Base-by-base conservation (phyloP, 1,140 invertebrate genomes). In the Globodera rostochiensis region DNA sequence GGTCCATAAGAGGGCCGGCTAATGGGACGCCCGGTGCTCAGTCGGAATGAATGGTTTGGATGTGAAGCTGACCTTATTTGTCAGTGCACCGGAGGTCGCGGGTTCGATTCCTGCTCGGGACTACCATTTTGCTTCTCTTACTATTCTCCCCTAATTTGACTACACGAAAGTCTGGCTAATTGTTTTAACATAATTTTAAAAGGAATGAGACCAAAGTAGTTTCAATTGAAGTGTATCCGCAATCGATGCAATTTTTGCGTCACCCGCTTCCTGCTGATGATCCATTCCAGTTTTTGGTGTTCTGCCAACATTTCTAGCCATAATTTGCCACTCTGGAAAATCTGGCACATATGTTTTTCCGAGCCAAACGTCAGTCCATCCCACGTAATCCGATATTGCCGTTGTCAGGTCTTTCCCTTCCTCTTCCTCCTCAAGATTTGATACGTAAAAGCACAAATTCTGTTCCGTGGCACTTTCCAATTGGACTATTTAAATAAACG, bases 301-400 rank as follows among this genome's bases (percentile, higher is more conserved):
- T 19, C 19, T 64, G 13, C 19, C 57, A 19, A 64, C n/a, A 11
- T 6, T 71, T 21, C 9, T 8, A 15, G n/a, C 25, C n/a, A 71
- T 3, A 19, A 45, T 71, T 71, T 71, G 11, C 69, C 69, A 71
- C 9, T 47, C 36, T 11, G 69, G 69, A 19, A 71, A 45, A 19
- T 71, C 69, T 19, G 69, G 69, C 25, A 71, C 46, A 19, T 71
- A 71, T 15, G 69, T 71, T 71, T 71, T 36, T 9, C 69, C 69
- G 11, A 71, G 69, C 69, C 69, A 71, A 36, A 71, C 36, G 19
- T 71, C 69, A 11, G 69, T 45, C 69, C 69, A 71, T 25, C 21
- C 25, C 4, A 5, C 69, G 69, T 36, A 9, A 19, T 71, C 25
- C 19, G 57, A 19, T 15, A 64, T 64, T 19, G 11, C 57, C 19